These are phyloP conservation scores for Psittacula cyanocephala DNA, from an alignment of 2,113 vertebrate species.

Conservation along the genomic window DNA sequence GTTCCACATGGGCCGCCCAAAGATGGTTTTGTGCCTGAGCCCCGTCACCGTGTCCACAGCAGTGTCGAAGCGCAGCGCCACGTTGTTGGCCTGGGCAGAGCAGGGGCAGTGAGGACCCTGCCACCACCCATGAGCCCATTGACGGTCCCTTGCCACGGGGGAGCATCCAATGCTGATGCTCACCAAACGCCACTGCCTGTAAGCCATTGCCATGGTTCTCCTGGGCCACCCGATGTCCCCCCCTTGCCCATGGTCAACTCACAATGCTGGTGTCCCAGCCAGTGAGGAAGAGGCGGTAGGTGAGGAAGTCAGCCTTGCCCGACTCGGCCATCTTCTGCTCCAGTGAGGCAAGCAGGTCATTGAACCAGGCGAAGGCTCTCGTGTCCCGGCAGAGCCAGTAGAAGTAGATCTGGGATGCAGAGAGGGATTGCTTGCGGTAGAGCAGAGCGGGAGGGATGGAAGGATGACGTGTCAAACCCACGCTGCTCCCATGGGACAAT, in stretches of 20 bases:
- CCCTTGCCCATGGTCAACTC: not conserved
- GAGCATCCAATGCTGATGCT: not conserved
- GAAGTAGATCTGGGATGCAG: slow-evolving; percentile 86
- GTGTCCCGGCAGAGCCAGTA: slow-evolving; percentile 95
- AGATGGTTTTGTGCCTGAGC: slow-evolving; percentile 89
- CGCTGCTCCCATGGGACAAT: fast-evolving
- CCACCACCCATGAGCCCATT: not conserved
- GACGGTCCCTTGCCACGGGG: not conserved
- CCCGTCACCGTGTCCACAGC: slow-evolving; percentile 84
- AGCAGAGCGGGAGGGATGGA: not conserved
- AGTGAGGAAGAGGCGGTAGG: slow-evolving; percentile 89
- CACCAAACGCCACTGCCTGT: not conserved
- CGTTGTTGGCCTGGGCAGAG: slow-evolving; percentile 71
- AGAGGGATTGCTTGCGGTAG: not conserved
- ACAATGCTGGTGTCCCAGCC: slow-evolving; percentile 86
- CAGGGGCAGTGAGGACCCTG: not conserved
- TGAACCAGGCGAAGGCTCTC: slow-evolving; percentile 91
- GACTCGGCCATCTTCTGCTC: slow-evolving; percentile 89
- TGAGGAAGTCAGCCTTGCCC: slow-evolving; percentile 86
- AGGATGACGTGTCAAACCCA: not conserved
- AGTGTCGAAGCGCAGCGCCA: slow-evolving; percentile 78
- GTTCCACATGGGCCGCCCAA: slow-evolving; percentile 88
- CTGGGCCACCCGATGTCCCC: fast-evolving
- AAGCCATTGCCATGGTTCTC: not conserved
- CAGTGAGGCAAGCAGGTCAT: slow-evolving; percentile 84